Conservation (phyloP, 1,140 invertebrate genomes). For the Dendroctonus valens region DNA sequence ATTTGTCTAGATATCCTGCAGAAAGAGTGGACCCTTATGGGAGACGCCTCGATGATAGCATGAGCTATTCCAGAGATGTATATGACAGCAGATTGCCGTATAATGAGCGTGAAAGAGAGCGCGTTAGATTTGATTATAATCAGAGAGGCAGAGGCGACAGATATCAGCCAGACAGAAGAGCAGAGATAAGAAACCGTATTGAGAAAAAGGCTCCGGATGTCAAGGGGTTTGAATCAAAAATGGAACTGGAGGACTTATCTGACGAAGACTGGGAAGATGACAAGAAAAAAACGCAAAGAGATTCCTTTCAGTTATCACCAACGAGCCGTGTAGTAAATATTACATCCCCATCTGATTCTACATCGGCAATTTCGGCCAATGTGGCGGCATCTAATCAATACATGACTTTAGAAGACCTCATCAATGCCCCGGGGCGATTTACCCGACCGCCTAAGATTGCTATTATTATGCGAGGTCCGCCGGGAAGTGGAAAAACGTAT, state of each 20-base stretch:
- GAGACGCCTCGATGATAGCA: background rate
- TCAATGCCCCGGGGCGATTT: slow-evolving; percentile 70
- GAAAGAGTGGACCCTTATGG: slow-evolving; percentile 6
- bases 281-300: slow-evolving; percentile 27
- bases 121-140: background rate
- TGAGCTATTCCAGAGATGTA: no score
- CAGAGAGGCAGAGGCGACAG: background rate
- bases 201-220: slow-evolving; percentile 2
- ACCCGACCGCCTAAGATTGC: slow-evolving; percentile 79
- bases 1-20: background rate
- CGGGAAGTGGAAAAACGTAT: slow-evolving; percentile 87
- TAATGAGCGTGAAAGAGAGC: slow-evolving; percentile 4
- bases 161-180: background rate
- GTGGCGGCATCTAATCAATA: slow-evolving; percentile 9
- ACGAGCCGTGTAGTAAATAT: no score
- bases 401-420: slow-evolving; percentile 76
- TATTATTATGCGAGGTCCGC: slow-evolving; percentile 85
- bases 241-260: slow-evolving; percentile 36
- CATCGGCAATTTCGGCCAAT: background rate
- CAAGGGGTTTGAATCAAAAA: slow-evolving; percentile 6
- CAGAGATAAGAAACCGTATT: background rate
- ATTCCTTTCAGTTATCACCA: no score
- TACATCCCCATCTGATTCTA: no score
- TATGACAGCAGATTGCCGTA: no score
- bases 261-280: slow-evolving; percentile 52